Percentiles rank a stretch among this genome's conserved stretches.
Conservation (phyloP, 2,888 invertebrate genomes). For the Nipponacmea schrenckii region DNA sequence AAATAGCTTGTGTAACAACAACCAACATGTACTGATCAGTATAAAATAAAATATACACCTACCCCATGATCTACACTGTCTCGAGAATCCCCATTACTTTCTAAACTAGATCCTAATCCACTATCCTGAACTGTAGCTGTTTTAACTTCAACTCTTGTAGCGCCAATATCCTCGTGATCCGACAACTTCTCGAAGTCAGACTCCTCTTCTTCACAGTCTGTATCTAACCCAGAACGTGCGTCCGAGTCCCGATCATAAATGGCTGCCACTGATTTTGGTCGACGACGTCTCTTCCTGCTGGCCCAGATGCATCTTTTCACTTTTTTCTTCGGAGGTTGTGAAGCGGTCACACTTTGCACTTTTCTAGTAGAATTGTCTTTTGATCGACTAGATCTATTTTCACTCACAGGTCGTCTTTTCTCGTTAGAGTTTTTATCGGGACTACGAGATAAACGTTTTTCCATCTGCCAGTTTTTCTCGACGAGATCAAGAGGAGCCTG, state of each 20-base stretch:
- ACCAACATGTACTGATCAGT: too few relatives aligned
- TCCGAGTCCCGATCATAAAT: background rate
- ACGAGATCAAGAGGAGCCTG: slow-evolving; percentile 43
- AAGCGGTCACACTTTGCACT: background rate
- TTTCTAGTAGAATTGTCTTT: slow-evolving; percentile 14
- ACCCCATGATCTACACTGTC: slow-evolving; percentile 51
- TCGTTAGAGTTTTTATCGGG: slow-evolving; percentile 10
- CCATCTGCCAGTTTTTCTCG: slow-evolving; percentile 39
- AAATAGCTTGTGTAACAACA: too few relatives aligned
- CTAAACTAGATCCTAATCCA: slow-evolving; percentile 56
- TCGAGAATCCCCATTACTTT: slow-evolving; percentile 57
- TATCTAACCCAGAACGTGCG: slow-evolving; percentile 14
- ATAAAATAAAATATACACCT: too few relatives aligned
- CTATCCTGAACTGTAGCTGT: slow-evolving; percentile 41
- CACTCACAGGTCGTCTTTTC: background rate
- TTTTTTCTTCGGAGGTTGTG: slow-evolving; percentile 22
- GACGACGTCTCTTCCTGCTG: slow-evolving; percentile 20
- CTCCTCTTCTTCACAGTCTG: slow-evolving; percentile 18
- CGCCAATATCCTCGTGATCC: slow-evolving; percentile 1
- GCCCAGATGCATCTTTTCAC: slow-evolving; percentile 31
- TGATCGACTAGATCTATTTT: background rate
- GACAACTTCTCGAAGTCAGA: slow-evolving; percentile 17
- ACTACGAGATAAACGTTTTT: slow-evolving; percentile 15
- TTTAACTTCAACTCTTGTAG: slow-evolving; percentile 8
- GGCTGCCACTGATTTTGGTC: slow-evolving; percentile 14